These are phyloP conservation scores for Cricetomys ansorgei DNA, from an alignment of 2,113 vertebrate genomes.

Conservation along the genomic window DNA sequence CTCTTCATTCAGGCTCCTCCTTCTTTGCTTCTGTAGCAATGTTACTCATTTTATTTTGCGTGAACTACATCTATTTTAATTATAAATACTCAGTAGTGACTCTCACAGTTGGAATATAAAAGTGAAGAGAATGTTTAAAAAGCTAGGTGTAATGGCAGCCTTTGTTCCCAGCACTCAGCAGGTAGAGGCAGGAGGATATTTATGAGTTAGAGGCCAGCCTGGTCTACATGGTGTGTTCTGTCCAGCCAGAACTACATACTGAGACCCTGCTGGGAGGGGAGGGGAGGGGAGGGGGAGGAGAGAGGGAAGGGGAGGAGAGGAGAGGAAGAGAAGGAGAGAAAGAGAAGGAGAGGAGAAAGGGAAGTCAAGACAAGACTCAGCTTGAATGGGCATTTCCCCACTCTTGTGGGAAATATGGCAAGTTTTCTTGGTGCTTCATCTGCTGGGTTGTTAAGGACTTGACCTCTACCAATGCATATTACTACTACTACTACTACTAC, in stretches of 20 bases:
- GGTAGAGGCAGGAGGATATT: background rate
- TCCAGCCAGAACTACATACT: no score
- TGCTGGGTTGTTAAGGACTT: background rate
- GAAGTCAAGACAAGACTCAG: background rate
- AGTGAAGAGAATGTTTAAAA: background rate
- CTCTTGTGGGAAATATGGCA: conserved; percentile 90
- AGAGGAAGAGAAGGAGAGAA: background rate
- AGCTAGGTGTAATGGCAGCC: background rate
- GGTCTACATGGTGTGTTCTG: no score
- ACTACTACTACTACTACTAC: no score
- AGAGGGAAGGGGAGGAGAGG: background rate
- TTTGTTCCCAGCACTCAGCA: background rate
- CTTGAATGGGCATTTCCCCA: background rate
- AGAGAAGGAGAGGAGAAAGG: background rate
- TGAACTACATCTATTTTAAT: background rate
- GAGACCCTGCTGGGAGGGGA: background rate
- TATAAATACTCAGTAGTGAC: conserved; percentile 84
- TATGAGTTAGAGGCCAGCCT: background rate
- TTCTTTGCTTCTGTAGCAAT: conserved; percentile 90
- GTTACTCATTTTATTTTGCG: background rate
- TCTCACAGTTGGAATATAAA: conserved; percentile 82
- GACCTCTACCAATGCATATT: background rate
- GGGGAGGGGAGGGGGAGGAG: background rate
- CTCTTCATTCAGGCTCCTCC: conserved; percentile 90
- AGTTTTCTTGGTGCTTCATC: background rate